Conservation (phyloP, 2,113 vertebrate species). For the Hippoglossus stenolepis region DNA sequence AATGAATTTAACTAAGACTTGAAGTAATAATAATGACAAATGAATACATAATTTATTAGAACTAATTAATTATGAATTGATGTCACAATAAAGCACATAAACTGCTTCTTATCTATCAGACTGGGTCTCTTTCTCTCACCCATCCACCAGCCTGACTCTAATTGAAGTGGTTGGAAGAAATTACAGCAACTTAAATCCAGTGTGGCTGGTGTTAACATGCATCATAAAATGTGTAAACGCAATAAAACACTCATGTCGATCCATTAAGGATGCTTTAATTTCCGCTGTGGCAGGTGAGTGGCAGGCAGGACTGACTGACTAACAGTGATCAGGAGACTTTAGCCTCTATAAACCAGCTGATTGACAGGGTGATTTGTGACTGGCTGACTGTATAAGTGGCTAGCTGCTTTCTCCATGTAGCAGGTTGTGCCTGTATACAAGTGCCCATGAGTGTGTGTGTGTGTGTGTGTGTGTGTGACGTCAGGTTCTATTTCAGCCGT, state of each 20-base stretch:
- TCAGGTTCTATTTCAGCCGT: slow-evolving; percentile 62
- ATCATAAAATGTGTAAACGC: slow-evolving; percentile 76
- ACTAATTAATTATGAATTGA: slow-evolving; percentile 45
- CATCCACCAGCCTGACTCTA: slow-evolving; percentile 51
- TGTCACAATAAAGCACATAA: slow-evolving; percentile 37
- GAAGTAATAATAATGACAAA: slow-evolving; percentile 31
- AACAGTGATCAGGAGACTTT: slow-evolving; percentile 66
- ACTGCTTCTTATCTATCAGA: slow-evolving; percentile 55
- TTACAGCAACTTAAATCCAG: slow-evolving; percentile 59
- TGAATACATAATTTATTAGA: slow-evolving; percentile 10
- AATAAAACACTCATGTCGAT: slow-evolving; percentile 70
- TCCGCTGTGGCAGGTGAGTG: slow-evolving; percentile 66
- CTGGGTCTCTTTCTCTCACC: slow-evolving; percentile 44
- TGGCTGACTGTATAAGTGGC: slow-evolving; percentile 72
- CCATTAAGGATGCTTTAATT: slow-evolving; percentile 74
- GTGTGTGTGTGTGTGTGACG: slow-evolving; percentile 43
- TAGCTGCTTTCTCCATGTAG: slow-evolving; percentile 52
- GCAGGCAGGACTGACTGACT: slow-evolving; percentile 63
- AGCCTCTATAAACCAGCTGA: slow-evolving; percentile 71
- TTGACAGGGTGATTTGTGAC: slow-evolving; percentile 80
- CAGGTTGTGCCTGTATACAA: slow-evolving; percentile 35
- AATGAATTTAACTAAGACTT: slow-evolving; percentile 4
- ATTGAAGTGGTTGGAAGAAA: slow-evolving; percentile 66
- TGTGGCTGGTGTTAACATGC: slow-evolving; percentile 62
- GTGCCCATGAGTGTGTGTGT: slow-evolving; percentile 22